Percentiles rank a stretch among this genome's conserved stretches.
Conservation (phyloP, 2,888 invertebrate genomes). For the Chymomyza caudatula region DNA sequence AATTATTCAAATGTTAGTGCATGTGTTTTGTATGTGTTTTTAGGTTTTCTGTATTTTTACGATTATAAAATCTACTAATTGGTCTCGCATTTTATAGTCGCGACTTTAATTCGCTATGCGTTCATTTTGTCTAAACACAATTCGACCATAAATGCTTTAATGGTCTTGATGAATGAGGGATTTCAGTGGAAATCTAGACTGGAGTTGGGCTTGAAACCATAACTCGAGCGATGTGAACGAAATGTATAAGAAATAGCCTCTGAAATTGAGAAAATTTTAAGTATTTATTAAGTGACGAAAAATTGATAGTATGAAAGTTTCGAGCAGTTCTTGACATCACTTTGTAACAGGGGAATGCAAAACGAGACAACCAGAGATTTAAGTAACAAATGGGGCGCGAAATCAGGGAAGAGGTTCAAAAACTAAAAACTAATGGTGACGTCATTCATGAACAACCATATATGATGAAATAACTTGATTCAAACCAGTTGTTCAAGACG, state of each 20-base stretch:
- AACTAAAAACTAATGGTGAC: no score
- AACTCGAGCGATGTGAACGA: neutral
- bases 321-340: no score
- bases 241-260: no score
- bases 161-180: neutral
- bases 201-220: neutral
- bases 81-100: slow-evolving; percentile 32
- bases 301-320: no score
- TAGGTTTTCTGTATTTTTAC: slow-evolving; percentile 31
- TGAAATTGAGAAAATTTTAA: no score
- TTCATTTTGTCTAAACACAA: slow-evolving; percentile 3
- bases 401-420: no score
- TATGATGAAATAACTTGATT: no score
- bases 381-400: neutral
- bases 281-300: no score
- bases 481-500: no score
- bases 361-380: no score
- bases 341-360: no score
- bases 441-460: no score
- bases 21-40: neutral
- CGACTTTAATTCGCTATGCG: slow-evolving; percentile 27
- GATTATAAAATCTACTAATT: slow-evolving; percentile 50
- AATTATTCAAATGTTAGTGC: slow-evolving; percentile 2
- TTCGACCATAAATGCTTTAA: neutral
- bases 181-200: neutral